A percentile compares a stretch with the other conserved stretches of the same genome.
Conservation (phyloP, 1,140 invertebrate genomes). For the Branchinecta lindahli region DNA sequence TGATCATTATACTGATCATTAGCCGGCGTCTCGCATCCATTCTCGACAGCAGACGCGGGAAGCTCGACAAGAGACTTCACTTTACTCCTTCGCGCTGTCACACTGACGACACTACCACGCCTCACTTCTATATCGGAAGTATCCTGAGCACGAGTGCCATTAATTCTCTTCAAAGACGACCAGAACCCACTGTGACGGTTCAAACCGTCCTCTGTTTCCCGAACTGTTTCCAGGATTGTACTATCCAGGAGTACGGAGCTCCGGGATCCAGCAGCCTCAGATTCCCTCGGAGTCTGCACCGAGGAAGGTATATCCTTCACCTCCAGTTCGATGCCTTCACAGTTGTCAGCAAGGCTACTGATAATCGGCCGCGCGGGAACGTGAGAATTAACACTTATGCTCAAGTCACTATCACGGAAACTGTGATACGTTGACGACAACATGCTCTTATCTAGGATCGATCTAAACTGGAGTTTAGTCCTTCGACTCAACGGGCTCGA, state of each 20-base stretch:
- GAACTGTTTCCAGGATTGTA: background rate
- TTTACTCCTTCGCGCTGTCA: background rate
- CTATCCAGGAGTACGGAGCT: background rate
- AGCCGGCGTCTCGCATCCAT: background rate
- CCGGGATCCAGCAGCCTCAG: background rate
- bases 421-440: slow-evolving; percentile 36
- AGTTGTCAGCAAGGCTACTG: background rate
- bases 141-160: background rate
- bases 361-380: background rate
- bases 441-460: background rate
- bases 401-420: slow-evolving; percentile 34
- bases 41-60: background rate
- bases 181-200: slow-evolving; percentile 2
- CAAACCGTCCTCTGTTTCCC: background rate
- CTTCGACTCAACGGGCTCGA: background rate
- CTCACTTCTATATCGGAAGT: background rate
- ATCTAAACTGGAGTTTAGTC: background rate
- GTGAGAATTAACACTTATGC: slow-evolving; percentile 13
- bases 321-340: background rate
- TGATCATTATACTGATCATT: background rate
- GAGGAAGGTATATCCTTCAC: slow-evolving; percentile 1
- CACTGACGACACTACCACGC: background rate
- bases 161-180: background rate
- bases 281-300: background rate
- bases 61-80: background rate